Evolutionary conservation across 2,797 vertebrate species (phyloP), one percentile per base, ranked within the genome.

Genomic region (Ctenopoma kingsleyae): DNA sequence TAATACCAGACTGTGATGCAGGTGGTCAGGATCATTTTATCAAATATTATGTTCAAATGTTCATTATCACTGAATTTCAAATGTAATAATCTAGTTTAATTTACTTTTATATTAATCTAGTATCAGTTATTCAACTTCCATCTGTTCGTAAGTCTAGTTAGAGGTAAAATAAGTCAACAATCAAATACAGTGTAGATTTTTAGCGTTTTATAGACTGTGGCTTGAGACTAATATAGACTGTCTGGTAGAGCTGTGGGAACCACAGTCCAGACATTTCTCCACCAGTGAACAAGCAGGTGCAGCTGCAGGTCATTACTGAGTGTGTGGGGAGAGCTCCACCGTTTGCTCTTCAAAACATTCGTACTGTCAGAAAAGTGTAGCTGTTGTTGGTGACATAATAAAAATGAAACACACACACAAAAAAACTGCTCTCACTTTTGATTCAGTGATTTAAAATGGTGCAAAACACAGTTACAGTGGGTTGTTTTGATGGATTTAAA

Each of bases 221-320:
- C 27, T 49, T 10, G 44, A 38, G 54, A 66, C 74, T 32, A 59
- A 62, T 59, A 67, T 64, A 67, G 65, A 36, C 58, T 40, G 48
- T 22, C 38, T 71, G 64, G 3, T 50, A 7, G 67, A 61, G 64
- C 66, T 71, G 72, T 80, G 74, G 80, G 74, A 85, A 87, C 63
- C 65, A 20, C 57, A 12, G 22, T 55, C 15, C 46, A 38, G 23
- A 35, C 47, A 62, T 49, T 44, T 19, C 52, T 67, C 57, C 83
- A 86, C 78, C 71, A 80, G 83, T 76, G 72, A 76, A 58, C 58
- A 65, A 41, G 70, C 71, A 68, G 56, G 63, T 32, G 74, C 76
- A 81, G 66, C 65, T 61, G 67, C 35, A 8, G 46, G 22, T 81
- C 57, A 25, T 57, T 59, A 49, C 23, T 10, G 54, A 16, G 36